Base-by-base conservation (phyloP, 2,113 vertebrate species). In the Equus przewalskii region DNA sequence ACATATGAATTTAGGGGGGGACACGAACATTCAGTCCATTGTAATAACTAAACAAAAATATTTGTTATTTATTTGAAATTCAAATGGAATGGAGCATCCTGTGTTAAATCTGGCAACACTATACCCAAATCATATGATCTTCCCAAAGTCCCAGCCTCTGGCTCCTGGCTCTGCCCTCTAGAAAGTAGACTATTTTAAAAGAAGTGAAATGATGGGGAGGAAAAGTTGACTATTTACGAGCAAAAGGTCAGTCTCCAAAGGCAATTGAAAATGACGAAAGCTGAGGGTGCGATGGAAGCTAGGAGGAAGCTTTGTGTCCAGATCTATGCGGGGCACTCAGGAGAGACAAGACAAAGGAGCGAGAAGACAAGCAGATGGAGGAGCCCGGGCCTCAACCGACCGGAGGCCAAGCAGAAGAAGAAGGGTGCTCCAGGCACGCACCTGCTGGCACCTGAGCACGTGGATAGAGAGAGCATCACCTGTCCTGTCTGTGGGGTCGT, bases 51-150 rank as follows among this genome's bases (percentile, higher is more conserved):
- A 36, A 89, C 36, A 54, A 70, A 44, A 18, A 1, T 30, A 44
- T 36, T 21, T 64, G 16, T 54, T 75, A 64, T 83, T 91, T 75
- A 75, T 28, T 58, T 81, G 58, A 44, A 96, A 94, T 91, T 51
- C 46, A 86, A 49, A 58, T 67, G 2, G 65, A 67, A 33, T 28
- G 18, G 19, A 44, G 33, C 36, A 28, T 67, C 73, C 36, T 18
- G 6, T 54, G 72, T 64, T 54, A 56, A 54, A 72, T 22, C 12
- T 65, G 73, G 26, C 14, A 33, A 30, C 41, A 2, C 41, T 60
- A 14, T 9, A 56, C 24, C 67, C 28, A 30, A 58, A 41, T 67
- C 44, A 21, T 15, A 11, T 16, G 81, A n/a, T 54, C 24, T 58
- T 80, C 36, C 46, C 62, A 21, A 62, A 70, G 12, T n/a, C 54